These are phyloP conservation scores for Hypsopygia costalis DNA, from an alignment of 2,888 invertebrate species.

Conservation along the genomic window DNA sequence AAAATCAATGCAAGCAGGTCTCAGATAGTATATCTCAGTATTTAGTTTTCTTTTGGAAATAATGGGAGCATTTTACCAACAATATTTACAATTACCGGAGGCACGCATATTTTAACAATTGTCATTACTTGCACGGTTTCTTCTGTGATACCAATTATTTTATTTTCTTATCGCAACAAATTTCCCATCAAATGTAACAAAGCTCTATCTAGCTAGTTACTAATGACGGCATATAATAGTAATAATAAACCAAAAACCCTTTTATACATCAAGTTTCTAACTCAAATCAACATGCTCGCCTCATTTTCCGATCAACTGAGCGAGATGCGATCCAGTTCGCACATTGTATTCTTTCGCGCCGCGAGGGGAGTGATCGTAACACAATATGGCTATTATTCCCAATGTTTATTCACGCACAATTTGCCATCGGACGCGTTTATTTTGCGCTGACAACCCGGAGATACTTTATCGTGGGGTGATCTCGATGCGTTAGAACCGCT, in stretches of 20 bases:
- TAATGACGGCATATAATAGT: too few relatives aligned
- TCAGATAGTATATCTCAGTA: too few relatives aligned
- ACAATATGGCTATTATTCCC: conserved; percentile 72
- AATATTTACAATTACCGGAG: too few relatives aligned
- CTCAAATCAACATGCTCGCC: conserved; percentile 11
- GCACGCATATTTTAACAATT: too few relatives aligned
- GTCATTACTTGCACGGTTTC: too few relatives aligned
- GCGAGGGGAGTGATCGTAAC: conserved; percentile 42
- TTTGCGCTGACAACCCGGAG: conserved; percentile 61
- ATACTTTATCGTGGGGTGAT: conserved; percentile 28
- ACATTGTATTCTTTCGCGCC: conserved; percentile 27
- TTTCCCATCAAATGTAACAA: too few relatives aligned
- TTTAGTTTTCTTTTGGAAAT: too few relatives aligned
- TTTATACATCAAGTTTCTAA: not conserved
- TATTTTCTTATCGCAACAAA: too few relatives aligned
- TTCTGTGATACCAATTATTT: too few relatives aligned
- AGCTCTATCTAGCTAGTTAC: too few relatives aligned
- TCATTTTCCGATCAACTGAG: conserved; percentile 33
- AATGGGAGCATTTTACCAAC: too few relatives aligned
- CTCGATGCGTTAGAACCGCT: conserved; percentile 17
- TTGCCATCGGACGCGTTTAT: conserved; percentile 64
- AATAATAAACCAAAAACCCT: not conserved
- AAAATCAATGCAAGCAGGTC: too few relatives aligned
- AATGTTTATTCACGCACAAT: conserved; percentile 77
- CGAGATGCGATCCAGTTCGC: conserved; percentile 21